Conservation (phyloP, 2,888 invertebrate species). For the Meliscaeva auricollis region DNA sequence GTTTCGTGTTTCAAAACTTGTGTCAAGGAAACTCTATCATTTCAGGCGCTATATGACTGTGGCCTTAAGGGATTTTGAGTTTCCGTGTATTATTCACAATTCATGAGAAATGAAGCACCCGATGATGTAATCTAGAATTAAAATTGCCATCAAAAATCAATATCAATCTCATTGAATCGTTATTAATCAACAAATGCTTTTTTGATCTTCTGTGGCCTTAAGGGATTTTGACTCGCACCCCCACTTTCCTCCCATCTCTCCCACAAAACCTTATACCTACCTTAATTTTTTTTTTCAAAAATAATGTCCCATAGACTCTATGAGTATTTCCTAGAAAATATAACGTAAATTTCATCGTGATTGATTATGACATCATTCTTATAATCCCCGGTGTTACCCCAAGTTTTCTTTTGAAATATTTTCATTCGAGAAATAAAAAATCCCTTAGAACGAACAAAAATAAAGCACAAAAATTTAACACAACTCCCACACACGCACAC, state of each 20-base stretch:
- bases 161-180: conserved; percentile 8
- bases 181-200: conserved; percentile 33
- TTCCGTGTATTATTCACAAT: too few relatives aligned
- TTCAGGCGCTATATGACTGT: too few relatives aligned
- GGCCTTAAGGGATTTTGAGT: too few relatives aligned
- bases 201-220: conserved; percentile 7
- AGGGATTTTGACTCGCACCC: not conserved
- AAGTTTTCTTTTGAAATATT: conserved; percentile 37
- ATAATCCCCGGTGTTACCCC: conserved; percentile 14
- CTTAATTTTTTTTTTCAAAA: not conserved
- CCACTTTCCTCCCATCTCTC: not conserved
- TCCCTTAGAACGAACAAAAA: conserved; percentile 1
- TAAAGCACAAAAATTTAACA: conserved; percentile 4
- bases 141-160: conserved; percentile 20
- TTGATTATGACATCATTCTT: conserved; percentile 48
- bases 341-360: conserved; percentile 20
- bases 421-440: not conserved
- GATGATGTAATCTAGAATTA: not conserved
- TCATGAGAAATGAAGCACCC: too few relatives aligned
- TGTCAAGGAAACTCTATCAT: too few relatives aligned
- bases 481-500: not conserved
- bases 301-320: not conserved
- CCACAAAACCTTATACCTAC: not conserved
- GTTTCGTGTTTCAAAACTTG: too few relatives aligned
- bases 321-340: not conserved